Conservation (phyloP, 2,113 vertebrate genomes). For the Rhinolophus sinicus region DNA sequence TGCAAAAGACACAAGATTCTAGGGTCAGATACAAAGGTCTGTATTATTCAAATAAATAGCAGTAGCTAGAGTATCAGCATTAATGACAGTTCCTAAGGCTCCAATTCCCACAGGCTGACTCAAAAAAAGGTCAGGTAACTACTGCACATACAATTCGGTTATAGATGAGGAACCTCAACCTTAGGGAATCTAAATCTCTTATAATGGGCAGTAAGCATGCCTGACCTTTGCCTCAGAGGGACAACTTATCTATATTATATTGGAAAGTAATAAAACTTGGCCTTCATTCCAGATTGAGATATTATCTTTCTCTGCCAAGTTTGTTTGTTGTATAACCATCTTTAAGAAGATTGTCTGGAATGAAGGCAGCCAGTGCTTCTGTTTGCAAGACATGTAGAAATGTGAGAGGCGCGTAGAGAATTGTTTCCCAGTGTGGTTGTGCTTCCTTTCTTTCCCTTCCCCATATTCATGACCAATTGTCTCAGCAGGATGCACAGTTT, state of each 20-base stretch:
- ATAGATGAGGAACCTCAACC: not conserved
- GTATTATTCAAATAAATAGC: not conserved
- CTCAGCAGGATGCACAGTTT: not conserved
- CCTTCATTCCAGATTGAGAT: not conserved
- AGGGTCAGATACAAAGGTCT: not conserved
- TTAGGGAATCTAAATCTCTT: not conserved
- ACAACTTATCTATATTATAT: not conserved
- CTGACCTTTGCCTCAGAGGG: not conserved
- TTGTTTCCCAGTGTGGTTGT: not conserved
- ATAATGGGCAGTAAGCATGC: not conserved
- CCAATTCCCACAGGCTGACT: not conserved
- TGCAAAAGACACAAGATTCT: not conserved
- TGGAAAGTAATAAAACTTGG: not conserved
- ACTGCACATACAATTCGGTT: not conserved
- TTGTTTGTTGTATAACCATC: not conserved
- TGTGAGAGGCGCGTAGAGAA: not conserved
- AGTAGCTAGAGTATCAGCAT: not conserved
- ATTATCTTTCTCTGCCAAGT: not conserved
- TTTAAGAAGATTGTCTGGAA: not conserved
- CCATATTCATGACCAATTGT: not conserved
- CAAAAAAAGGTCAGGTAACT: not conserved
- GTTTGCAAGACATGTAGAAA: not conserved
- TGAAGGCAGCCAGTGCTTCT: not conserved
- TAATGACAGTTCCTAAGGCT: not conserved
- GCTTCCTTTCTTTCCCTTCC: rapidly evolving